phyloP scores from a whole-genome alignment of 2,113 vertebrate genomes.

The Odobenus rosmarus region DNA sequence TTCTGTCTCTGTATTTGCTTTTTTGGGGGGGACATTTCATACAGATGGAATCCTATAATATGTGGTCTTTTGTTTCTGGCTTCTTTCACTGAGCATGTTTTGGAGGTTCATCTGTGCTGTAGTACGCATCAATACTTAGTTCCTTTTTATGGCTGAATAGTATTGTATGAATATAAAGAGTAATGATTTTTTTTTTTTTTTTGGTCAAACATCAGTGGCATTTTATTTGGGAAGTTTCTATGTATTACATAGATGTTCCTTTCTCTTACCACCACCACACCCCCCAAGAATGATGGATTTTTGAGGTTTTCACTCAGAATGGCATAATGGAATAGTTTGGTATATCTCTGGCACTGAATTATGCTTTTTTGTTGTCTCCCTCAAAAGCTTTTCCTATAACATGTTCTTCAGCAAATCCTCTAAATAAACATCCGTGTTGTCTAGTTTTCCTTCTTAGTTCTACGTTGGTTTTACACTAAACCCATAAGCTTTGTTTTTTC shows the following conservation, averaged over 20 bases:
- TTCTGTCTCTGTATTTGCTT: not conserved
- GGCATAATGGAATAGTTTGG: not conserved
- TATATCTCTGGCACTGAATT: not conserved
- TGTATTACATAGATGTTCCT: too few relatives aligned
- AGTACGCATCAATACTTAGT: not conserved
- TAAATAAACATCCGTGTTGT: not conserved
- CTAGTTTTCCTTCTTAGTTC: not conserved
- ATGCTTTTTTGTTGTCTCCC: not conserved
- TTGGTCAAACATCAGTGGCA: too few relatives aligned
- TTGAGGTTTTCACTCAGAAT: not conserved
- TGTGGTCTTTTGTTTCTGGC: not conserved
- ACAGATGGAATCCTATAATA: not conserved
- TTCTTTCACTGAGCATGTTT: constrained; percentile 16
- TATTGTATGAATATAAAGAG: not conserved
- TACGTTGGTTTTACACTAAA: not conserved
- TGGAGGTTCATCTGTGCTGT: not conserved
- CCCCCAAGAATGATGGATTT: not conserved
- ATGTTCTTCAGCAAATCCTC: not conserved
- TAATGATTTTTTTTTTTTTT: not conserved
- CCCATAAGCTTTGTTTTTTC: not conserved
- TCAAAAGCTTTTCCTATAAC: not conserved
- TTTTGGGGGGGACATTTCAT: not conserved
- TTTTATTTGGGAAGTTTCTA: too few relatives aligned
- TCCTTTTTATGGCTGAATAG: constrained; percentile 29
- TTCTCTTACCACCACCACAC: too few relatives aligned